Evolutionary conservation across 2,888 invertebrate genomes (phyloP).

Genomic region (Diarsia brunnea): DNA sequence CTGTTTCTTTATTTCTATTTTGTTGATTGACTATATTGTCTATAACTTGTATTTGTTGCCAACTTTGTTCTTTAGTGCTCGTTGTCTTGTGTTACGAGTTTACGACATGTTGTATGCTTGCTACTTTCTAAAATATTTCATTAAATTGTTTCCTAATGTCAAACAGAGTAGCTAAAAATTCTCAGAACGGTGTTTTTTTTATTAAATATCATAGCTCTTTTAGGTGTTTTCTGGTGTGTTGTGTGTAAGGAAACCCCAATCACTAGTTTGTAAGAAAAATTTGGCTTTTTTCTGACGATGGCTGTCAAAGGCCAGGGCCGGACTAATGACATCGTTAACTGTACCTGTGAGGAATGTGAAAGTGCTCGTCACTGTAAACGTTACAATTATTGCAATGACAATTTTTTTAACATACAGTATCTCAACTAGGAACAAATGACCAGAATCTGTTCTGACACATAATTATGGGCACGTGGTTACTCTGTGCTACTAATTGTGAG

Average conservation of each 20-base stretch:
- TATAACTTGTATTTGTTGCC: neutral
- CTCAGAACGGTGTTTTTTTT: neutral
- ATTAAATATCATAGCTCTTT: neutral
- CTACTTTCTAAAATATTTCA: neutral
- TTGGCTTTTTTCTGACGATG: too few relatives aligned
- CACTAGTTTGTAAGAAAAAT: too few relatives aligned
- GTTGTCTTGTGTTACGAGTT: neutral
- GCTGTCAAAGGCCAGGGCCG: neutral
- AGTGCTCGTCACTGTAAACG: conserved; percentile 33
- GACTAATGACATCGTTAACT: conserved; percentile 29
- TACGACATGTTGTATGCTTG: neutral
- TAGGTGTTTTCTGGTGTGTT: too few relatives aligned
- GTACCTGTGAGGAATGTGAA: conserved; percentile 24
- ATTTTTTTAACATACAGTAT: neutral
- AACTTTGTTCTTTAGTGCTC: neutral
- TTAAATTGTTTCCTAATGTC: neutral
- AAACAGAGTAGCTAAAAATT: neutral
- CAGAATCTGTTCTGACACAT: neutral
- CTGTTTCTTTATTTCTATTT: neutral
- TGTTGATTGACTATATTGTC: too few relatives aligned
- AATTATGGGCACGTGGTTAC: neutral
- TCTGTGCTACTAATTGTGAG: neutral
- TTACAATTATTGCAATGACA: conserved; percentile 21
- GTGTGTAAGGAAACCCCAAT: too few relatives aligned
- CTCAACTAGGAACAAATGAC: neutral